Conservation (phyloP, 2,113 vertebrate genomes). For the Halcyon malimbica region DNA sequence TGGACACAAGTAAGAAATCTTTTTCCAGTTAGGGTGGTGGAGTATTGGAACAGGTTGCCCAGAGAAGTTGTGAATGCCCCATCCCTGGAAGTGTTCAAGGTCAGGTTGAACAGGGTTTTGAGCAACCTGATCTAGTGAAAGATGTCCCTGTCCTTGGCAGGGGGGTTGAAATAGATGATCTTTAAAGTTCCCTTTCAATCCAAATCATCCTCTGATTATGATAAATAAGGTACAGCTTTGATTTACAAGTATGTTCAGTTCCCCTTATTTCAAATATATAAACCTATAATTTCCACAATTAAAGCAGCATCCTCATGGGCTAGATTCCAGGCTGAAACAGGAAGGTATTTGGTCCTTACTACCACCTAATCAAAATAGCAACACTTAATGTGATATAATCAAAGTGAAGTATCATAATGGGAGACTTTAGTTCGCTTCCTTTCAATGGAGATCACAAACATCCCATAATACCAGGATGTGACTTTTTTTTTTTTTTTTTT, state of each 20-base stretch:
- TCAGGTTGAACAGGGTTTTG: background rate
- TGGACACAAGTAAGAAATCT: background rate
- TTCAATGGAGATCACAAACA: background rate
- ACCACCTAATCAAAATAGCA: background rate
- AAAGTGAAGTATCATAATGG: background rate
- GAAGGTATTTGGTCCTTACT: background rate
- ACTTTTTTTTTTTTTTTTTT: background rate
- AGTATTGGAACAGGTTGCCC: background rate
- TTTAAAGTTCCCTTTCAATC: background rate
- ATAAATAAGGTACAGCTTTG: background rate
- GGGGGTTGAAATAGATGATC: background rate
- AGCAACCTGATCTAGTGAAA: background rate
- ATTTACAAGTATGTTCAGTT: background rate
- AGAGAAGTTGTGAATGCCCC: background rate
- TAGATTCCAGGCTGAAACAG: background rate
- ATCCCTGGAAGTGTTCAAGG: background rate
- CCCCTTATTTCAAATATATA: background rate
- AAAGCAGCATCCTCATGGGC: background rate
- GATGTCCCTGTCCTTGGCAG: accelerated
- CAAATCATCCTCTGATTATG: background rate
- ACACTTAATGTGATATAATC: background rate
- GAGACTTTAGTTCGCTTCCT: background rate
- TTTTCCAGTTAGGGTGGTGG: background rate
- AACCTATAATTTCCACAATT: background rate
- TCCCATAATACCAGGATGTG: background rate